Evolutionary conservation across 2,888 invertebrate species (phyloP), one percentile per base, ranked within the genome.

Genomic region (Andrena hattorfiana): DNA sequence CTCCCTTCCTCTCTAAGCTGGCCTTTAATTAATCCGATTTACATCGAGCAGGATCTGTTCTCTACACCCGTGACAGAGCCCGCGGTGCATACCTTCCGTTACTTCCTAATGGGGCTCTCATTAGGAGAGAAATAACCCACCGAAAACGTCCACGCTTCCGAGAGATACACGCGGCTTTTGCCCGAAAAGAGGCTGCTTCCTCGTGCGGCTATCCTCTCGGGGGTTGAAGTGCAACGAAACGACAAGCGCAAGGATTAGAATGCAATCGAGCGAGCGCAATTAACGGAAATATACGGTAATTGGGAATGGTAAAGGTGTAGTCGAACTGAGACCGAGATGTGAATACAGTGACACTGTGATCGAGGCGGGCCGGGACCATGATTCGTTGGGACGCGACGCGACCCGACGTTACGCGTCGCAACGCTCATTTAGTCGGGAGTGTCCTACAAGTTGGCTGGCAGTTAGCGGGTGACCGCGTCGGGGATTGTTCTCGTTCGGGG

Each of bases 71-170:
- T 87, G 87, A 90, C 90, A 90, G 88, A 87, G 86, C 76, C 85
- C 85, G 71, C 49, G 49, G 83, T 87, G 85, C 89, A 89, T 89
- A 88, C 89, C 89, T 85, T 87, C 89, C 89, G 88, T 91, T 91
- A 91, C 89, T 91, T 90, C 93, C 93, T 93, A 93, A 93, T 93
- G 92, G 92, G 93, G 92, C 88, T 90, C 92, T 93, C 93, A 92
- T 93, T 93, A 93, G 91, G 89, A 89, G 89, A 89, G 89, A 90
- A 91, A 89, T 89, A 80, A 75, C 79, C 80, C 78, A 71, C 84
- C 90, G 79, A 88, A 90, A 90, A 85, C 82, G 82, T 85, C 59
- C 62, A 20, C 56, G 64, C 10, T 54, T n/a, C 28, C 48, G 73
- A 56, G 62, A 49, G 51, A 51, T 77, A 69, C 72, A 83, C 60